Conservation (phyloP, 2,888 invertebrate genomes). For the Polydesmus complanatus region DNA sequence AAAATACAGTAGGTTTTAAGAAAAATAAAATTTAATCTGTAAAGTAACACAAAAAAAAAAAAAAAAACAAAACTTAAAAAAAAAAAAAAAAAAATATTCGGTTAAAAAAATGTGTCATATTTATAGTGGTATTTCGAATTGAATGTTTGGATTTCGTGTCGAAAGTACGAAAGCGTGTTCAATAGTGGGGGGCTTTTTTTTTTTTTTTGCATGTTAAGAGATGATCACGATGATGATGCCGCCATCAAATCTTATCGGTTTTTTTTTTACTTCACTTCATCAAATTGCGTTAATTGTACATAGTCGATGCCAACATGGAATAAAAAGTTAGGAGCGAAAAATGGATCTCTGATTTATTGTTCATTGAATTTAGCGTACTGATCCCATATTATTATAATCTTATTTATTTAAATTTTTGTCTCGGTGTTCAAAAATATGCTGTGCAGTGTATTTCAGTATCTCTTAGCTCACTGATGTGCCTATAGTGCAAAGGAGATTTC, state of each 20-base stretch:
- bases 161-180: background rate
- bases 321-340: slow-evolving; percentile 10
- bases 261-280: slow-evolving; percentile 14
- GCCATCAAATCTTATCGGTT: slow-evolving; percentile 1
- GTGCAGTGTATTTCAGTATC: no score
- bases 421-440: no score
- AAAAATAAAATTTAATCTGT: background rate
- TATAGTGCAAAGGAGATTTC: no score
- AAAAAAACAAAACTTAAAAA: background rate
- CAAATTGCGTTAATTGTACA: slow-evolving; percentile 11
- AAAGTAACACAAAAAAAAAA: background rate
- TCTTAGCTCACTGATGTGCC: no score
- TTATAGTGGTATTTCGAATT: background rate
- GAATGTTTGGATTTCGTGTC: background rate
- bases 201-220: background rate
- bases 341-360: no score
- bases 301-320: slow-evolving; percentile 8
- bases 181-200: background rate
- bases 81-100: background rate
- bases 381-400: no score
- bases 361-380: no score
- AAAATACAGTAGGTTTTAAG: background rate
- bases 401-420: no score
- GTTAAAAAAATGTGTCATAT: background rate
- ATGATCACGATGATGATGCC: background rate